These are phyloP conservation scores for Scaeva pyrastri DNA, from an alignment of 2,888 invertebrate species.

Conservation along the genomic window DNA sequence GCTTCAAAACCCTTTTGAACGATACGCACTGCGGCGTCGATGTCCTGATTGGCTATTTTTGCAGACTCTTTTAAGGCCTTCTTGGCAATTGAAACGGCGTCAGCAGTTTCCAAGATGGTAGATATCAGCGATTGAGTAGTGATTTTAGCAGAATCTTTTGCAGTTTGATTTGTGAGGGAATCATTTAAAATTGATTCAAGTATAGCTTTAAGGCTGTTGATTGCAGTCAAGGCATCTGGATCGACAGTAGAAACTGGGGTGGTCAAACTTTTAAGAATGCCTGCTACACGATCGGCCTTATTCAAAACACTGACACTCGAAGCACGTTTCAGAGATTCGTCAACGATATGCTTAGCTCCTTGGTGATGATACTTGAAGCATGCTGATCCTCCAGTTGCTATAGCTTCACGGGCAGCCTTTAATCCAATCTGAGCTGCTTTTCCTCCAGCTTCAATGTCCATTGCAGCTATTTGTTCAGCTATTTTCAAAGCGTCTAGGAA, in stretches of 20 bases:
- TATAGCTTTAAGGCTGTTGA: not conserved
- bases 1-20: not conserved
- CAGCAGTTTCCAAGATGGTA: conserved; percentile 12
- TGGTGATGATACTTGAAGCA: not conserved
- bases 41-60: not conserved
- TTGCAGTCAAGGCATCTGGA: not conserved
- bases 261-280: not conserved
- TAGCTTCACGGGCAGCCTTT: not conserved
- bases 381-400: not conserved
- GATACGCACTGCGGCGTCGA: conserved; percentile 9
- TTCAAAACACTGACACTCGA: not conserved
- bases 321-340: not conserved
- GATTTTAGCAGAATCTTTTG: not conserved
- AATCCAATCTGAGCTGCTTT: not conserved
- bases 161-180: not conserved
- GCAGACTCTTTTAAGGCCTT: not conserved
- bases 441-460: not conserved
- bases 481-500: not conserved
- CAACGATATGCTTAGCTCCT: not conserved
- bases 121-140: not conserved
- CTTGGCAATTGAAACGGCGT: not conserved
- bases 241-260: not conserved
- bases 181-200: not conserved
- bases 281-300: not conserved
- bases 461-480: not conserved